Evolutionary conservation across 2,888 invertebrate species (phyloP), one percentile per base, ranked within the genome.

Genomic region (Metopia argyrocephala): DNA sequence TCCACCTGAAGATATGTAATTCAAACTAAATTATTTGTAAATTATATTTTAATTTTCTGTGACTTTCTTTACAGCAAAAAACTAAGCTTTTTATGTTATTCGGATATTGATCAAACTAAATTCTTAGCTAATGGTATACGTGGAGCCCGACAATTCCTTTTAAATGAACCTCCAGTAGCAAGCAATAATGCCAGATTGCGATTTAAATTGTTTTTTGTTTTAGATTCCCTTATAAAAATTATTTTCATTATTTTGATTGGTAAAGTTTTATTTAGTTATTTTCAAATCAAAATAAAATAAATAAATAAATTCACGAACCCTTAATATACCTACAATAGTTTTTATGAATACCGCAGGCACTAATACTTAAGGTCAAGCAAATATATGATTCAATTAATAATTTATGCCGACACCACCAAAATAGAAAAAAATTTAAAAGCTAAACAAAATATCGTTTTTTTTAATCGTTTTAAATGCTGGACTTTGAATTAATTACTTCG

Each of bases 101-200:
- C 69, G 23, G 56, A 86, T 38, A 66, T 86, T 15, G 86, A 89
- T 46, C 86, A 89, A 6, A 78, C 84, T 31, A 78, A 84, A 0
- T 90, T 88, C 80, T 86, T 90, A 45, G 84, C 78, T 20, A 83
- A 86, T 64, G 89, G 88, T 2, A 83, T 89, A 2, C 82, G 84
- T 0, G 90, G 90, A 7, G 89, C 89, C 15, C 88, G 89, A 74
- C 85, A 87, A 69, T 90, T 84, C 71, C 80, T 91, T 5, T 15
- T 91, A 20, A 85, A 89, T 7, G 89, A 90, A 78, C 84, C 86
- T 20, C 85, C 86, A 9, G 86, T 86, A 0, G 86, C 87, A 62
- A 85, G 85, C 52, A 78, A 62, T 0, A 82, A 80, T 15, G 86
- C 87, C 15, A 85, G 83, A 2, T 56, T 85, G 6, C 86, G 89